Evolutionary conservation across 2,113 vertebrate species (phyloP).

Genomic region (Lates calcarifer): DNA sequence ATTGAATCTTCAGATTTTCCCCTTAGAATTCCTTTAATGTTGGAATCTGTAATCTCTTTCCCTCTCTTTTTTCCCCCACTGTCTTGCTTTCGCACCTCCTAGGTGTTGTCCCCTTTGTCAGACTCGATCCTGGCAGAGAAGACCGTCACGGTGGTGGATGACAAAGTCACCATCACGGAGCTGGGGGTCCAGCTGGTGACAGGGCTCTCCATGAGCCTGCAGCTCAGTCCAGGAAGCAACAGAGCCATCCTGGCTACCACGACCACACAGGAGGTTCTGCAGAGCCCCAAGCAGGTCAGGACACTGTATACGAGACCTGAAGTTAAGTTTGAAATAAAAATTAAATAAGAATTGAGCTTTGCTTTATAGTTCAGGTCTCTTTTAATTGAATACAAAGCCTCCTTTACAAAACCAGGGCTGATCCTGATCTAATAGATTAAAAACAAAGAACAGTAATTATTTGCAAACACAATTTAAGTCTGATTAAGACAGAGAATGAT

Average conservation of each 20-base stretch:
- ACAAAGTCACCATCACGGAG: slow-evolving; percentile 95
- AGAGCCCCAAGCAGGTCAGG: slow-evolving; percentile 91
- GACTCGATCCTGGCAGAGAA: slow-evolving; percentile 98
- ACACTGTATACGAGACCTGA: neutral
- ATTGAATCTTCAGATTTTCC: slow-evolving; percentile 11
- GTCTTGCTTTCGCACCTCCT: slow-evolving; percentile 4
- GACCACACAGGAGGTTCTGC: slow-evolving; percentile 91
- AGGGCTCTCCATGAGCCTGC: slow-evolving; percentile 90
- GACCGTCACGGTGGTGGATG: slow-evolving; percentile 93
- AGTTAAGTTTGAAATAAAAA: neutral
- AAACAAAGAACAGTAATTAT: slow-evolving; percentile 44
- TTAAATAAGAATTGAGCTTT: neutral
- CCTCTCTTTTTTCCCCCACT: neutral
- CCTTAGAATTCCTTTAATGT: neutral
- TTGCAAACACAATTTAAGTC: slow-evolving; percentile 32
- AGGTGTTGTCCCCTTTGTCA: slow-evolving; percentile 95
- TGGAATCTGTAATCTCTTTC: neutral
- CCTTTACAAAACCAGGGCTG: neutral
- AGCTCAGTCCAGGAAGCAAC: slow-evolving; percentile 88
- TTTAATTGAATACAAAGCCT: slow-evolving; percentile 5
- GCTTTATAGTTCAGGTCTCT: neutral
- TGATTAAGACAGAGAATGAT: slow-evolving; percentile 43
- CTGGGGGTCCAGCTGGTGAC: slow-evolving; percentile 94
- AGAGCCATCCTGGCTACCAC: slow-evolving; percentile 89
- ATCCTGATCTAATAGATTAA: slow-evolving; percentile 12